Base-by-base conservation (phyloP, 2,888 invertebrate genomes). In the Bombylius discolor region DNA sequence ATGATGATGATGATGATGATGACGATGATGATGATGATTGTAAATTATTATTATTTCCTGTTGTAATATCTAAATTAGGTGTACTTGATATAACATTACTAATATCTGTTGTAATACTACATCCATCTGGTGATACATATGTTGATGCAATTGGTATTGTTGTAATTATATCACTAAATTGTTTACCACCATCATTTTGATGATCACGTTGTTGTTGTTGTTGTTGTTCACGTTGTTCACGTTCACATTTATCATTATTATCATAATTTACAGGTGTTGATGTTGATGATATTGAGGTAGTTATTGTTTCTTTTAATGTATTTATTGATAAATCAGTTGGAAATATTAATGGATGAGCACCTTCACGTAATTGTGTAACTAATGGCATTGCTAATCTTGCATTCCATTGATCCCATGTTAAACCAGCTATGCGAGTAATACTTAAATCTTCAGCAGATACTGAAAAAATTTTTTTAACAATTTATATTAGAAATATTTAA, bases 371-470 rank as follows among this genome's bases (percentile, higher is more conserved):
- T 63, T 79, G 72, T 36, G 78, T 77, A 68, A 82, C 81, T 71
- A 84, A 78, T 57, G 85, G 84, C 75, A 85, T 78, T 65, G 87
- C 85, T 72, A 89, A 75, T 65, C 87, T 78, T 64, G 84, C 82
- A 66, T 85, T 85, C 84, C 84, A 85, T 73, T 82, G 81, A 65
- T 82, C 83, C 84, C 85, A 85, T 70, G 80, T 79, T 73, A 79
- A 78, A 66, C 83, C 80, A 75, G 79, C 78, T 78, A 82, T 77
- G 71, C 86, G 77, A 64, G 80, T 82, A 78, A 84, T 83, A 76
- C 83, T 82, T 74, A 87, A 80, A 79, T 87, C 87, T 77, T 80
- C 78, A 61, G 78, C 78, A n/a, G 53, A 49, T 78, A 77, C 71
- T 63, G 62, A 32, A 62, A 63, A 33, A 53, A 51, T 50, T 49